Evolutionary conservation across 2,888 invertebrate species (phyloP).

Genomic region (Phalera bucephala): DNA sequence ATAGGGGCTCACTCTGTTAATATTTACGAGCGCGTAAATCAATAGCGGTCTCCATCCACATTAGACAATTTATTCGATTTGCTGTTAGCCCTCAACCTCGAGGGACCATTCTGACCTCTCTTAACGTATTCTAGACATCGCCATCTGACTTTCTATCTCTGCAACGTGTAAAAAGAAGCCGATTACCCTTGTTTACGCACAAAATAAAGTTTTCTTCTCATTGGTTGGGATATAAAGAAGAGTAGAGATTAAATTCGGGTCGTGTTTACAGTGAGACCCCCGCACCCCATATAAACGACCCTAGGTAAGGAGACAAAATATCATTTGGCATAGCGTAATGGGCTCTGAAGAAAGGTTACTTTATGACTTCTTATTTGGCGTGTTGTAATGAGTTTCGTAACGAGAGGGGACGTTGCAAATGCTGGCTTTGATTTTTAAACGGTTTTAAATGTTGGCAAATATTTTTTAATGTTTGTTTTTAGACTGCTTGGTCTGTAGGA

Average conservation of each 20-base stretch:
- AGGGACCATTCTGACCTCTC: constrained; percentile 32
- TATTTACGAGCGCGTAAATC: constrained; percentile 47
- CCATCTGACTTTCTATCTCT: constrained; percentile 63
- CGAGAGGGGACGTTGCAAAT: constrained; percentile 51
- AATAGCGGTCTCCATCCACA: constrained; percentile 40
- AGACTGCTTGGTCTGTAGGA: too few relatives aligned
- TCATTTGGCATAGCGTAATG: constrained; percentile 78
- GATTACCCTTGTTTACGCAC: constrained; percentile 75
- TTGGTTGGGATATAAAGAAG: constrained; percentile 67
- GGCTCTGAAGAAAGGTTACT: constrained; percentile 69
- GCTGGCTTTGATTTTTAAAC: constrained; percentile 58
- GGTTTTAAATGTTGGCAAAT: constrained; percentile 37
- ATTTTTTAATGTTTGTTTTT: constrained; percentile 25
- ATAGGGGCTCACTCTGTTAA: constrained; percentile 32
- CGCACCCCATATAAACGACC: constrained; percentile 69
- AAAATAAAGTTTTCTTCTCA: constrained; percentile 78
- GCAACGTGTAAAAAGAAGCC: constrained; percentile 62
- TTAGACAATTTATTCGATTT: constrained; percentile 50
- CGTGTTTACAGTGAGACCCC: constrained; percentile 64
- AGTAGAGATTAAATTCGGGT: constrained; percentile 73
- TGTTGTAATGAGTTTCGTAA: constrained; percentile 77
- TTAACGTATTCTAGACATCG: constrained; percentile 66
- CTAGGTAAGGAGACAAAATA: constrained; percentile 69
- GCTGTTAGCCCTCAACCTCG: constrained; percentile 33
- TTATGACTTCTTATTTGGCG: constrained; percentile 75